Percentiles rank a stretch among this genome's conserved stretches.
phyloP scores from a whole-genome alignment of 2,888 invertebrate species.

The Habroteleia sp. region DNA sequence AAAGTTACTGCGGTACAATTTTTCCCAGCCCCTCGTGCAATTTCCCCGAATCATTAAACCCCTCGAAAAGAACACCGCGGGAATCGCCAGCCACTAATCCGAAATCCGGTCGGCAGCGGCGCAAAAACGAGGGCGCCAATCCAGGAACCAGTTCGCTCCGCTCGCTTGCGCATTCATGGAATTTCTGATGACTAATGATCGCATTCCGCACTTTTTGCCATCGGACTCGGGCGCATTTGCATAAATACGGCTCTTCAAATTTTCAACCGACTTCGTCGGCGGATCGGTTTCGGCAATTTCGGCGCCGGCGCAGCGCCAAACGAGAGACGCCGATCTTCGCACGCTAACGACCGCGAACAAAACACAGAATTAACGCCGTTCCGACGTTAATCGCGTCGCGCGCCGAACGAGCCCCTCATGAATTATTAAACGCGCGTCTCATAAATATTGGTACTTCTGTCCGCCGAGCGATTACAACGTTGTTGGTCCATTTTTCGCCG shows the following conservation, averaged over 20 bases:
- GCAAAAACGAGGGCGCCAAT: background rate
- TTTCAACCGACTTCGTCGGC: slow-evolving; percentile 10
- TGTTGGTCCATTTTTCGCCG: slow-evolving; percentile 50
- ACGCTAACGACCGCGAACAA: slow-evolving; percentile 47
- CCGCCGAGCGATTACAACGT: slow-evolving; percentile 63
- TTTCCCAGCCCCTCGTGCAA: no score
- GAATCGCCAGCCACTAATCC: no score
- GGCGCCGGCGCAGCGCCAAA: slow-evolving; percentile 21
- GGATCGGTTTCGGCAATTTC: slow-evolving; percentile 3
- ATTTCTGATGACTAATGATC: slow-evolving; percentile 49
- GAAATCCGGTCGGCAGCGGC: no score
- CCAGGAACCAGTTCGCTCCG: background rate
- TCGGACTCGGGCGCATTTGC: slow-evolving; percentile 7
- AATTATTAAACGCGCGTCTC: slow-evolving; percentile 70
- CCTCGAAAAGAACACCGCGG: no score
- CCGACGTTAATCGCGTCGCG: slow-evolving; percentile 62
- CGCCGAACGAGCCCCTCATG: slow-evolving; percentile 65
- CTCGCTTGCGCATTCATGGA: slow-evolving; percentile 53
- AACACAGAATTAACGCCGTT: slow-evolving; percentile 56
- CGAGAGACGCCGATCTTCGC: slow-evolving; percentile 17
- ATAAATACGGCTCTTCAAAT: slow-evolving; percentile 19
- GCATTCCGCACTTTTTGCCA: background rate
- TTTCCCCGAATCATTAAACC: no score
- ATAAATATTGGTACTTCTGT: slow-evolving; percentile 67
- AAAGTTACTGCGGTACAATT: no score